These are phyloP conservation scores for Pteronura brasiliensis DNA, from an alignment of 2,113 vertebrate genomes.

Conservation along the genomic window DNA sequence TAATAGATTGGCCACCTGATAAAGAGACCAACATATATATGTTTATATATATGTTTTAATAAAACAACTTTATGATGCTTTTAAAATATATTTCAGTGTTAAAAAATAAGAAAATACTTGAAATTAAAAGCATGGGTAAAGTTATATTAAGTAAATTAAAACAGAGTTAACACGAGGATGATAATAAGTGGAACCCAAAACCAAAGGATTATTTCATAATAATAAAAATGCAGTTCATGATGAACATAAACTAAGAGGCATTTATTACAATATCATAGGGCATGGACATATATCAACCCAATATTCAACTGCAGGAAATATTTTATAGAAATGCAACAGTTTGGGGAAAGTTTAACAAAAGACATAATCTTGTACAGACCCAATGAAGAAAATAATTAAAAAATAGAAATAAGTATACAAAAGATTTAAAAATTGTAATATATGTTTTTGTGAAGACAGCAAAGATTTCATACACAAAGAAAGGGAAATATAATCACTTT, in stretches of 20 bases:
- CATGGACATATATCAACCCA: not conserved
- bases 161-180: not conserved
- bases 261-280: not conserved
- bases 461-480: not conserved
- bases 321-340: not conserved
- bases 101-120: not conserved
- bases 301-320: not conserved
- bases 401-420: not conserved
- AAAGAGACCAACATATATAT: not conserved
- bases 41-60: not conserved
- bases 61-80: not conserved
- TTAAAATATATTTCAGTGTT: not conserved
- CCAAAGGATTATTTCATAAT: constrained; percentile 8
- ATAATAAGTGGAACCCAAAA: not conserved
- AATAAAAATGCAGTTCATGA: not conserved
- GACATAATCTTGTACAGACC: not conserved
- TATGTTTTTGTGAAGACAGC: not conserved
- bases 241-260: not conserved
- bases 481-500: not conserved
- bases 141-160: not conserved
- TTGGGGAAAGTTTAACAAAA: constrained; percentile 9
- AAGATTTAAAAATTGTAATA: constrained; percentile 1
- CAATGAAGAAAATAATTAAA: constrained; percentile 20
- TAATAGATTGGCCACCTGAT: not conserved
- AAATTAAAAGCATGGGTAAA: not conserved